Base-by-base conservation (phyloP, 2,888 invertebrate species). In the Pardosa pseudoannulata region DNA sequence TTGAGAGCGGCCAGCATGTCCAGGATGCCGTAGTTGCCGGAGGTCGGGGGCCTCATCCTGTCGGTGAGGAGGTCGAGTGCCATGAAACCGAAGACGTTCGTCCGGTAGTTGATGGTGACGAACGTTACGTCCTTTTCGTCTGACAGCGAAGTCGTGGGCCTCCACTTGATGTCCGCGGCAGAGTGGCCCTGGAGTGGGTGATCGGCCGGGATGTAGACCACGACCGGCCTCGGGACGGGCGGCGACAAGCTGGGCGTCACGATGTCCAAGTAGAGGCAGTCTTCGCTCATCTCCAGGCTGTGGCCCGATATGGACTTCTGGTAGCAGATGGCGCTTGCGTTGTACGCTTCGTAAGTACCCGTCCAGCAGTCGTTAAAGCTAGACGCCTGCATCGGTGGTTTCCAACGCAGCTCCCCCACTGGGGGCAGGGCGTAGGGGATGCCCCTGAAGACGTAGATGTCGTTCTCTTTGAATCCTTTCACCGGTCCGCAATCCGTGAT, bases 21-120 rank as follows among this genome's bases (percentile, higher is more conserved):
- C 0, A 95, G 95, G 0, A 97, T 93, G 0, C 95, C 97, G 90
- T 97, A 97, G 91, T 97, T 97, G 29, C 97, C 97, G 0, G 96
- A 96, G 0, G 95, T 94, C 32, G 93, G 94, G 0, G 96, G 95
- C 90, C 96, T 94, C 31, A 94, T 93, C 0, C 94, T 93, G 89
- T 94, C 93, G 0, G 95, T 94, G 0, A 96, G 92, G 1, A 94
- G 93, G 82, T 91, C 90, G 28, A 91, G 89, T 0, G 97, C 95
- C 73, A 97, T 92, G 91, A 97, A 97, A 1, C 98, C 97, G 86
- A 93, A 92, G 0, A 92, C 91, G 16, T 93, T 93, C 62, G 95
- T 92, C 89, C 97, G 94, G 92, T 97, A 96, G 90, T 97, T 96
- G 1, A 97, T 96, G 87, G 96, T 93, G 0, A 97, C 97, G 91